Percentiles rank a stretch among this genome's conserved stretches.
Conservation (phyloP, 2,113 vertebrate species). For the Pachyramphus minor region DNA sequence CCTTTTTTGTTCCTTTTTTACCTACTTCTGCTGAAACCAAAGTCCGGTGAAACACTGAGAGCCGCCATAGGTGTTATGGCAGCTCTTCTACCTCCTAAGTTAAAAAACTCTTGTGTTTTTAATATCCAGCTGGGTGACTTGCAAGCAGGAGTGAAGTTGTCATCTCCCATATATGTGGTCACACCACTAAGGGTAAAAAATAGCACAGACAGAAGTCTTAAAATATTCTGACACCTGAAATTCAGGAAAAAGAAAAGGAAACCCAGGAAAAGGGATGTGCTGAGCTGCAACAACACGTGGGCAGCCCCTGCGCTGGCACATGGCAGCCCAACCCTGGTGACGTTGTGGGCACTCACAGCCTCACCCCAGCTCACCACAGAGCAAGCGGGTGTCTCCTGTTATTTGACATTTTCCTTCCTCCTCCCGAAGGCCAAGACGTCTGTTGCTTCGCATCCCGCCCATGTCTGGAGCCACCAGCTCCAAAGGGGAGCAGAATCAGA, state of each 20-base stretch:
- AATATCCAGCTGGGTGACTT: background rate
- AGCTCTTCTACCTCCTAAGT: background rate
- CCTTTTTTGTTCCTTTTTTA: background rate
- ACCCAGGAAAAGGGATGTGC: background rate
- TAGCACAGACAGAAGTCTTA: background rate
- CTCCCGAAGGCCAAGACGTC: background rate
- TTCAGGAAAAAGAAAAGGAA: background rate
- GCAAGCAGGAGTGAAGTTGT: background rate
- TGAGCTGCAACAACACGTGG: background rate
- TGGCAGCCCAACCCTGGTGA: background rate
- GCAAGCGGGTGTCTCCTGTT: background rate
- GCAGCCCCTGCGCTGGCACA: background rate
- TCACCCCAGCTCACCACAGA: background rate
- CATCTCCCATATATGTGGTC: background rate
- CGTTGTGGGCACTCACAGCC: background rate
- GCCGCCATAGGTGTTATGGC: rapidly evolving
- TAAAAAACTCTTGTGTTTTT: background rate
- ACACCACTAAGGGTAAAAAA: background rate
- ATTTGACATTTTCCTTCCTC: background rate
- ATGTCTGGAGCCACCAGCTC: conserved; percentile 33
- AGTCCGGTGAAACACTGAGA: background rate
- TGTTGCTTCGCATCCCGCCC: background rate
- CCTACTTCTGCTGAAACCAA: background rate
- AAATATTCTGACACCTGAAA: background rate
- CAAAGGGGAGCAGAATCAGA: background rate